These are phyloP conservation scores for Dendroctonus valens DNA, from an alignment of 1,140 invertebrate genomes.

Conservation along the genomic window DNA sequence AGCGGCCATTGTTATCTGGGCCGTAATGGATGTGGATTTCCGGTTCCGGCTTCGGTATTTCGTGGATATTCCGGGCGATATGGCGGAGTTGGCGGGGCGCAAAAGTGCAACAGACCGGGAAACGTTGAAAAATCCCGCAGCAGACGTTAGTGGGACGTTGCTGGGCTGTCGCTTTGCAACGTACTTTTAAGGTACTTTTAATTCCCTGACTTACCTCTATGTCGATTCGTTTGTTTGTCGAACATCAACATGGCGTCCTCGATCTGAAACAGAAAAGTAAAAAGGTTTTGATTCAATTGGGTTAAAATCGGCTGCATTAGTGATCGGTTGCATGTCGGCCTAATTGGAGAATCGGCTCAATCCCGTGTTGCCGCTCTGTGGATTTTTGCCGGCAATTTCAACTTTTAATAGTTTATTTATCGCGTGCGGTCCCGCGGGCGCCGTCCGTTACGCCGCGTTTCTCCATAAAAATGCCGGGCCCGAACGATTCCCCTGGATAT, in stretches of 20 bases:
- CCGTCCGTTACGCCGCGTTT: conserved; percentile 2
- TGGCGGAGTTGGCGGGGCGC: no score
- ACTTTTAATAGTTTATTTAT: conserved; percentile 33
- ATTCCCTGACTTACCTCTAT: conserved; percentile 83
- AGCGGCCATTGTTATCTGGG: conserved; percentile 38
- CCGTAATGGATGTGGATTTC: conserved; percentile 40
- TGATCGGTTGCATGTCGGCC: conserved; percentile 31
- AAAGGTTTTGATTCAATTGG: background rate
- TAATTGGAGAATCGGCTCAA: conserved; percentile 29
- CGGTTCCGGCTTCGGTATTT: conserved; percentile 32
- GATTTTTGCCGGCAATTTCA: conserved; percentile 3
- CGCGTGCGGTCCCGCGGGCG: conserved; percentile 10
- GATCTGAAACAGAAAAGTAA: conserved; percentile 75
- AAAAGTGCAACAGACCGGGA: background rate
- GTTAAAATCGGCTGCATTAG: conserved; percentile 24
- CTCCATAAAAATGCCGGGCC: conserved; percentile 20
- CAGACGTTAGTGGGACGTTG: no score
- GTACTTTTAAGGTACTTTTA: no score
- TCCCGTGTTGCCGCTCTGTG: background rate
- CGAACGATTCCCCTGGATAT: conserved; percentile 20
- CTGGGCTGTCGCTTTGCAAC: no score
- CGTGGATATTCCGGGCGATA: conserved; percentile 24
- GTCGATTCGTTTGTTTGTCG: conserved; percentile 99
- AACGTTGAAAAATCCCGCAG: background rate
- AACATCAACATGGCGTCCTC: conserved; percentile 99